These are phyloP conservation scores for Rotaria macrura DNA, from an alignment of 2,888 invertebrate species.

Conservation along the genomic window DNA sequence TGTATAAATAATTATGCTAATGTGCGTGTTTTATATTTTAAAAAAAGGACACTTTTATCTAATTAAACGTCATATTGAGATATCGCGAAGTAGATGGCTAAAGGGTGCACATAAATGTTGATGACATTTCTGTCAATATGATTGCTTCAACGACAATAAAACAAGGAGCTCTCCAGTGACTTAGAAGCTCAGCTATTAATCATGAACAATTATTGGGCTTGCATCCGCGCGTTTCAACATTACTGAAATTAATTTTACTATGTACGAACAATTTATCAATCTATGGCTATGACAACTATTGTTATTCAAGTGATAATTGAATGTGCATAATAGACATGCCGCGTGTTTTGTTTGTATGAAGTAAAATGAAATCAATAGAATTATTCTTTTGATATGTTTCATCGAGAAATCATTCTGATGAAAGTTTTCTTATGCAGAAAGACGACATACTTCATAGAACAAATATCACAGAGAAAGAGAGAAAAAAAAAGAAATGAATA, in stretches of 20 bases:
- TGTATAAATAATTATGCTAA: neutral
- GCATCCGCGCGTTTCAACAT: too few species aligned
- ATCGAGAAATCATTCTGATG: neutral
- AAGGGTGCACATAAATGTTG: neutral
- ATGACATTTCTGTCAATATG: neutral
- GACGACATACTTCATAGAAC: neutral
- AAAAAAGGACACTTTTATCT: neutral
- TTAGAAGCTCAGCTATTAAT: too few species aligned
- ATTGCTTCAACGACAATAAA: neutral
- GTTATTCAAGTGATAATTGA: neutral
- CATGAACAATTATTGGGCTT: too few species aligned
- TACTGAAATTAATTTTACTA: too few species aligned
- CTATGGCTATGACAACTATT: neutral
- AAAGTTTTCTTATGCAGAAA: neutral
- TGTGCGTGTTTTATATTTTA: neutral
- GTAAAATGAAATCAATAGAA: neutral
- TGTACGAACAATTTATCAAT: neutral
- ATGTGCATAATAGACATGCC: neutral
- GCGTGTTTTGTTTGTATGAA: neutral
- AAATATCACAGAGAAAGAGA: neutral
- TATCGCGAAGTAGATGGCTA: neutral
- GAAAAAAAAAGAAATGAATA: too few species aligned
- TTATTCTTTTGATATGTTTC: neutral
- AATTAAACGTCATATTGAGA: neutral
- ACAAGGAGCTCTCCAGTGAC: neutral